Conservation (phyloP, 2,113 vertebrate genomes). For the Esox niger region DNA sequence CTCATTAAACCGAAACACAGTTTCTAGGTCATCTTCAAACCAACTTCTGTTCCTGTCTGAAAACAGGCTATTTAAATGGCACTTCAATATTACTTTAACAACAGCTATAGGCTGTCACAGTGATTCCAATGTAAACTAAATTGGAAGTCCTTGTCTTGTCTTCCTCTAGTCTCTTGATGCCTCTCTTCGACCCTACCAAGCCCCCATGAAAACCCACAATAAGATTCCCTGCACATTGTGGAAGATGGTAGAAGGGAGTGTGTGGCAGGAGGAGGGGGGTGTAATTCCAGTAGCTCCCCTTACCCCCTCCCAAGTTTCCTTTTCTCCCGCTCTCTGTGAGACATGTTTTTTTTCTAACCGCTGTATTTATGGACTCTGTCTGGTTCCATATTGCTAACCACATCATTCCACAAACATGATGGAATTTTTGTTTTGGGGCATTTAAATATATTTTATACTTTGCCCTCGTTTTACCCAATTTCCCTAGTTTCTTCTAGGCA, state of each 20-base stretch:
- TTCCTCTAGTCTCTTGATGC: conserved; percentile 39
- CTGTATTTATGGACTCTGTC: conserved; percentile 65
- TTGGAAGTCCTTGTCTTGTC: conserved; percentile 58
- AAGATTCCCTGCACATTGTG: conserved; percentile 60
- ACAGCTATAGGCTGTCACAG: too few relatives aligned
- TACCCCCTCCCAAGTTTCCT: conserved; percentile 61
- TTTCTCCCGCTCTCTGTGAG: conserved; percentile 54
- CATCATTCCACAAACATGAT: conserved; percentile 80
- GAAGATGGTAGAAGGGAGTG: conserved; percentile 46
- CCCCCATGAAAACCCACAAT: conserved; percentile 56
- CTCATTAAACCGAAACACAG: conserved; percentile 53
- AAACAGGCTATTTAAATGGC: too few relatives aligned
- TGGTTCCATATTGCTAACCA: conserved; percentile 77
- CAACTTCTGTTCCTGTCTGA: too few relatives aligned
- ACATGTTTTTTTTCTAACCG: conserved; percentile 70
- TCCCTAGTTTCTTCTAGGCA: conserved; percentile 49
- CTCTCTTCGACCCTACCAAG: conserved; percentile 40
- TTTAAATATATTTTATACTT: conserved; percentile 55
- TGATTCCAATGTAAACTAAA: too few relatives aligned
- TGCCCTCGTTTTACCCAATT: conserved; percentile 66
- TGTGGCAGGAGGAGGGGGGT: conserved; percentile 32
- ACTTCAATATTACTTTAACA: too few relatives aligned
- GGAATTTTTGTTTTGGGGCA: conserved; percentile 71
- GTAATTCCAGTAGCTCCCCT: conserved; percentile 70
- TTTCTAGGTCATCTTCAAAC: too few relatives aligned